Percentiles rank a stretch among this genome's conserved stretches.
Conservation (phyloP, 2,113 vertebrate genomes). For the Himantopus leucocephalus region DNA sequence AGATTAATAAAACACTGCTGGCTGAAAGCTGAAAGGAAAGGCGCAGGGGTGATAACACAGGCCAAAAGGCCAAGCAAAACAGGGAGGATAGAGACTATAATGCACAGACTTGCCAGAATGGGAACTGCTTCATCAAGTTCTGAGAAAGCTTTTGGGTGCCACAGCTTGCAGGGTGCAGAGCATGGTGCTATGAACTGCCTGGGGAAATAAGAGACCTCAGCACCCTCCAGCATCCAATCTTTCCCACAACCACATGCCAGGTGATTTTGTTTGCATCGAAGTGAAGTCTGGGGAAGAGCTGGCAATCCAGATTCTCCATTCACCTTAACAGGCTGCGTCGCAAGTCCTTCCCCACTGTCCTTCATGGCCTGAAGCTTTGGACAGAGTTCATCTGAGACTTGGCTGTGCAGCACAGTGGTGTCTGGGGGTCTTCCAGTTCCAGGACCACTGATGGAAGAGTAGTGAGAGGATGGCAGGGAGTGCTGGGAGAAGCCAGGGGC, state of each 20-base stretch:
- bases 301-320: not conserved
- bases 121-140: not conserved
- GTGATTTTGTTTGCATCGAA: not conserved
- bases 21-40: not conserved
- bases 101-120: not conserved
- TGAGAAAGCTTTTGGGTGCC: not conserved
- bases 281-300: not conserved
- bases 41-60: not conserved
- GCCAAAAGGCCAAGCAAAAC: constrained; percentile 1
- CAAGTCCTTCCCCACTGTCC: not conserved
- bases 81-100: not conserved
- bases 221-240: not conserved
- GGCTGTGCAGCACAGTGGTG: not conserved
- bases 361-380: fast-evolving
- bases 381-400: fast-evolving
- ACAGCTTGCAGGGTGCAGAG: not conserved
- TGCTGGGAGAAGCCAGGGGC: not conserved
- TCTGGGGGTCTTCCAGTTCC: not conserved
- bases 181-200: fast-evolving
- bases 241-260: not conserved
- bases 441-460: not conserved
- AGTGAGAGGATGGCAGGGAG: not conserved
- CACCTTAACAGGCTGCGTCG: fast-evolving
- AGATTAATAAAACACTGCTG: constrained; percentile 43
- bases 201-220: not conserved